phyloP scores from a whole-genome alignment of 1,140 invertebrate genomes.

The Magallana ariakensis region DNA sequence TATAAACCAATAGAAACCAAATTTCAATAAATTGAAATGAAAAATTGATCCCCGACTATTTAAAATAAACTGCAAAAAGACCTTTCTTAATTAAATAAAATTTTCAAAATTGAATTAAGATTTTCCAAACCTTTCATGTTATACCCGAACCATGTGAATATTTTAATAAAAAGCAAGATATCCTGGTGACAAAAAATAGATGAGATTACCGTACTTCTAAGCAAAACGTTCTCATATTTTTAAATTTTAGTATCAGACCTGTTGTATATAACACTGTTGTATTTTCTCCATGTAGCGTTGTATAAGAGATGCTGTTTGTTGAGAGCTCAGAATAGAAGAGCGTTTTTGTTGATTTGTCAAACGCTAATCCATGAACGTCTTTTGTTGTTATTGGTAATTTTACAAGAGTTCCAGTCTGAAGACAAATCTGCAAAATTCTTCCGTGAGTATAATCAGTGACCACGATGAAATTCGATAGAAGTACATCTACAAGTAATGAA shows the following conservation, averaged over 20 bases:
- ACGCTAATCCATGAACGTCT: background rate
- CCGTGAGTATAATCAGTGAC: background rate
- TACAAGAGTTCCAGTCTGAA: background rate
- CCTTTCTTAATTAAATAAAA: too few relatives aligned
- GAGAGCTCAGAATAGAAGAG: background rate
- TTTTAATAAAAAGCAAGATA: too few relatives aligned
- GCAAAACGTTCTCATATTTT: too few relatives aligned
- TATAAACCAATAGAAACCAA: too few relatives aligned
- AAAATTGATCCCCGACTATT: too few relatives aligned
- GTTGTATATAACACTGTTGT: background rate
- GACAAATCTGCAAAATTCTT: background rate
- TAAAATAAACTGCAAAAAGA: too few relatives aligned
- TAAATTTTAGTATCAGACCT: background rate
- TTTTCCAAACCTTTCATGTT: too few relatives aligned
- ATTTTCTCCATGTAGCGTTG: background rate
- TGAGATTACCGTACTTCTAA: too few relatives aligned
- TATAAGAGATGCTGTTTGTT: background rate
- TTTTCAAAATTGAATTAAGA: too few relatives aligned
- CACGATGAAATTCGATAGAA: background rate
- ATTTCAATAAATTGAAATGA: too few relatives aligned
- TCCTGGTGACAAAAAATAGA: too few relatives aligned
- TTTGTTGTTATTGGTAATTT: background rate
- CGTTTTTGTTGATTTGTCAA: constrained; percentile 7
- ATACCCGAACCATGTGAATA: too few relatives aligned
- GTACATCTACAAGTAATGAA: background rate